These are phyloP conservation scores for Charina bottae DNA, from an alignment of 2,113 vertebrate genomes.

Conservation along the genomic window DNA sequence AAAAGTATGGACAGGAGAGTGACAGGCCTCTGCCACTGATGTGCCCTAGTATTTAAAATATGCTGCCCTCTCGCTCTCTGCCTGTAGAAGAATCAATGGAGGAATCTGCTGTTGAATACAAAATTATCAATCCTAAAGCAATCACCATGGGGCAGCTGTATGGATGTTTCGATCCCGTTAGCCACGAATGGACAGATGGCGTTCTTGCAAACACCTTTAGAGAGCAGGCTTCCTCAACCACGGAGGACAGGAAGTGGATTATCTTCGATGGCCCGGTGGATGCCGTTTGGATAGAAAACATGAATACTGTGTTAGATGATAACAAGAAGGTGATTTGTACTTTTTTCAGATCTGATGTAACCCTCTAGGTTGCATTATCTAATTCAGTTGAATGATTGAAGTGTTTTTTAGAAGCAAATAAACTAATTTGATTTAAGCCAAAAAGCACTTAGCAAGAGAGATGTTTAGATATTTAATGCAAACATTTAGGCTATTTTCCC, in stretches of 20 bases:
- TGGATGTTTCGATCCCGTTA: constrained; percentile 88
- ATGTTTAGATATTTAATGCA: background rate
- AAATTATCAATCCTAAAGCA: constrained; percentile 90
- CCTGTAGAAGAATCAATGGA: constrained; percentile 79
- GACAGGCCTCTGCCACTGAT: too few relatives aligned
- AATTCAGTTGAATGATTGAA: background rate
- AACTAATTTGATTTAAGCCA: constrained; percentile 14
- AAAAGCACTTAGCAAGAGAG: background rate
- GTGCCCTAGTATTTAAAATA: too few relatives aligned
- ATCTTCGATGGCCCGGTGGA: constrained; percentile 96
- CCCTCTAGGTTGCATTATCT: constrained; percentile 7
- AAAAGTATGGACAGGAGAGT: too few relatives aligned
- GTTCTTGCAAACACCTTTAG: constrained; percentile 86
- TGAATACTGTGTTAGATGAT: constrained; percentile 95
- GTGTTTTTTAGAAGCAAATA: constrained; percentile 15
- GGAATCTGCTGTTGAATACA: constrained; percentile 86
- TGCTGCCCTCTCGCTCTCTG: constrained; percentile 5
- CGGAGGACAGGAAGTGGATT: constrained; percentile 88
- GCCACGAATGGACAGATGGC: constrained; percentile 92
- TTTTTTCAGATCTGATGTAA: rapidly evolving
- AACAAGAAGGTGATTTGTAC: constrained; percentile 88
- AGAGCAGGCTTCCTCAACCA: constrained; percentile 81
- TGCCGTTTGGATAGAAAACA: constrained; percentile 97
- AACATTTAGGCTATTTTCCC: background rate
- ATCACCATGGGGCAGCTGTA: constrained; percentile 93